These are phyloP conservation scores for Luehdorfia chinensis DNA, from an alignment of 1,140 invertebrate species.

Conservation along the genomic window DNA sequence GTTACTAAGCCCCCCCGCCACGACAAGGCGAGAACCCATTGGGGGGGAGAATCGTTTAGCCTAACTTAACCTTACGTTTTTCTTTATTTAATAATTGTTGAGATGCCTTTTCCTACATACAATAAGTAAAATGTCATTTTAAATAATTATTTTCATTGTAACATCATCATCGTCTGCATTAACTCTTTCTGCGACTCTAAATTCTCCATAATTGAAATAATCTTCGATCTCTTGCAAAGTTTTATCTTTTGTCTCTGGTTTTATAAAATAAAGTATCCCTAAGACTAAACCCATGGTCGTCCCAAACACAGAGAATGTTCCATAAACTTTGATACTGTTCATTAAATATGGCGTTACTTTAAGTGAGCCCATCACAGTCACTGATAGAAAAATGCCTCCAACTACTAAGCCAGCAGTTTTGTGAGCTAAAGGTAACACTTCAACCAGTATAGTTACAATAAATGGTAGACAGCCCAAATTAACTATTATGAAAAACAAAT, in stretches of 20 bases:
- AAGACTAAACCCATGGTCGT: constrained; percentile 24
- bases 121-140: no score
- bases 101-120: no score
- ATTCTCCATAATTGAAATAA: constrained; percentile 25
- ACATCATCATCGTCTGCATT: neutral
- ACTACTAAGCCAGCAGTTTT: constrained; percentile 40
- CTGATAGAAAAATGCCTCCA: constrained; percentile 34
- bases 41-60: no score
- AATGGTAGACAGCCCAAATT: constrained; percentile 59
- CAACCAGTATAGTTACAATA: constrained; percentile 49
- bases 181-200: neutral
- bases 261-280: constrained; percentile 27
- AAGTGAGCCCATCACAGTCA: constrained; percentile 34
- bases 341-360: constrained; percentile 49
- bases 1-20: no score
- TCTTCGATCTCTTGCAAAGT: constrained; percentile 48
- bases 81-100: no score
- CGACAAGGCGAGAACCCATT: no score
- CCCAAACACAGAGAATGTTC: neutral
- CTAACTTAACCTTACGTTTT: no score
- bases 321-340: constrained; percentile 9
- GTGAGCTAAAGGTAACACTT: constrained; percentile 50
- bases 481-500: constrained; percentile 45
- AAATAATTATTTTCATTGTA: neutral
- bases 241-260: constrained; percentile 46